These are phyloP conservation scores for Corvus moneduloides DNA, from an alignment of 2,113 vertebrate species.

Conservation along the genomic window DNA sequence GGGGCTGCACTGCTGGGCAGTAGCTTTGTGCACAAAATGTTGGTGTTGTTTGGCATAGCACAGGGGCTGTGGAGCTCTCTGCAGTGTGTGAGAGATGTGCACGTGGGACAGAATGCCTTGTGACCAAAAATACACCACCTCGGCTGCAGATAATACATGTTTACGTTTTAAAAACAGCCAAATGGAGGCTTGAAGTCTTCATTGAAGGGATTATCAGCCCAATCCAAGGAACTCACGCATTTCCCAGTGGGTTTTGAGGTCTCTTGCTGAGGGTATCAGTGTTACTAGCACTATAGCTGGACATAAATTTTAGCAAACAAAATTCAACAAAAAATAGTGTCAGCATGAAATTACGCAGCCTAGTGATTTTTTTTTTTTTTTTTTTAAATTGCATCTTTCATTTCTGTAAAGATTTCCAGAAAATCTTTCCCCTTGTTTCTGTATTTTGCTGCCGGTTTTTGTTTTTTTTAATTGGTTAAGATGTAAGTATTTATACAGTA, in stretches of 20 bases:
- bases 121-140: not conserved
- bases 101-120: not conserved
- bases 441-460: not conserved
- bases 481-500: not conserved
- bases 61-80: not conserved
- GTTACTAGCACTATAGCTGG: not conserved
- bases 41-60: not conserved
- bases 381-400: not conserved
- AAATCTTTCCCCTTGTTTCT: not conserved
- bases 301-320: not conserved
- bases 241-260: constrained; percentile 1
- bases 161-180: not conserved
- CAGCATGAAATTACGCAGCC: not conserved
- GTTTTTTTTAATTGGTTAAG: not conserved
- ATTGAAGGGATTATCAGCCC: not conserved
- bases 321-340: not conserved
- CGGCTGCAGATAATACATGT: not conserved
- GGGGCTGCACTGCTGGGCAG: not conserved
- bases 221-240: not conserved
- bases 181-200: not conserved
- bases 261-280: not conserved
- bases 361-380: not conserved
- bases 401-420: not conserved
- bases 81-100: not conserved
- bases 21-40: not conserved